Percentiles rank a stretch among this genome's conserved stretches.
These are phyloP conservation scores for Rhinichthys klamathensis DNA, from an alignment of 2,113 vertebrate genomes.

Conservation along the genomic window DNA sequence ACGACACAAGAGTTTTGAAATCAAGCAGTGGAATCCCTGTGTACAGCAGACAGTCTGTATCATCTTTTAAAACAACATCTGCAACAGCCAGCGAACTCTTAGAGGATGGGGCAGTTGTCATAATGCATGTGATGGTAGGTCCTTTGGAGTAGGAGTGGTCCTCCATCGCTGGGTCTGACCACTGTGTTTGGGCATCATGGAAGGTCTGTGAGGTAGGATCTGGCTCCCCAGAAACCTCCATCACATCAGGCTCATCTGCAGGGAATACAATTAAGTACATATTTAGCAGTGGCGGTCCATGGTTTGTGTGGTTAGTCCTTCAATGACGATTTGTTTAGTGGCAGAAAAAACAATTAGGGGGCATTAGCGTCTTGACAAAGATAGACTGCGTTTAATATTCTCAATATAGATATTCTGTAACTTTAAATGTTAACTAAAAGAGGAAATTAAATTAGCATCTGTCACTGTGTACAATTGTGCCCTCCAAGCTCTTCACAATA, in stretches of 20 bases:
- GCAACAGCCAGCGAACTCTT: background rate
- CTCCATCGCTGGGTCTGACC: background rate
- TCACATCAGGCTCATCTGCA: background rate
- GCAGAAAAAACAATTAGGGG: background rate
- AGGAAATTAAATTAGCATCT: too few species aligned
- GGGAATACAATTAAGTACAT: slow-evolving; percentile 3
- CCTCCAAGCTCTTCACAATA: too few species aligned
- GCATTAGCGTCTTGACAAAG: too few species aligned
- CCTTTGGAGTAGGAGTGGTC: background rate
- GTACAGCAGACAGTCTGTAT: background rate
- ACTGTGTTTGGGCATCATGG: too few species aligned
- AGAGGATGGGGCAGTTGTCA: background rate
- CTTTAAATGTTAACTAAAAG: too few species aligned
- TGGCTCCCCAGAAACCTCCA: background rate
- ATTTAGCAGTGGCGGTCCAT: background rate
- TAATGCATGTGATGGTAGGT: background rate
- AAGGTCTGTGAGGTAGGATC: background rate
- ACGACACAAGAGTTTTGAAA: background rate
- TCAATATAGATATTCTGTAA: too few species aligned
- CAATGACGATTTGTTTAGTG: background rate
- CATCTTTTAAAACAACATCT: background rate
- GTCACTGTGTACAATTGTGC: too few species aligned
- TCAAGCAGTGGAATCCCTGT: too few species aligned
- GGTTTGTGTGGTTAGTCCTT: background rate
- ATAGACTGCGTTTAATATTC: too few species aligned